Evolutionary conservation across 1,140 invertebrate genomes (phyloP), one percentile per base, ranked within the genome.

Genomic region (Araneus ventricosus): DNA sequence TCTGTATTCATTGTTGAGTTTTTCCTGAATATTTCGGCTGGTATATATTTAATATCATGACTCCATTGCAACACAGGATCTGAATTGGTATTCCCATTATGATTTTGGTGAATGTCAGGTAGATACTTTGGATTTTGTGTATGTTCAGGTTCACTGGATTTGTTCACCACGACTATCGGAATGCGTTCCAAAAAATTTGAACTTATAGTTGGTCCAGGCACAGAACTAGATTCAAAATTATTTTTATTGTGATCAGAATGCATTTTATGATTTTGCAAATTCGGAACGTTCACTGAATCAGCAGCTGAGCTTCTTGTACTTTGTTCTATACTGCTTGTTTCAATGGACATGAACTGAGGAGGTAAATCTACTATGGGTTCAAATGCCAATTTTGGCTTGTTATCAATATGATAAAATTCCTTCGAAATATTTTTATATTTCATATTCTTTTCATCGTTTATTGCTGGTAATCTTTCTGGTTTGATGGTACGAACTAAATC

Each of bases 11-110:
- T 39, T 7, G 85, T 59, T 0, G 70, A 30, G 27, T 91, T 91
- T n/a, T 39, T 82, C 30, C 89, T 91, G 37, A 91, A 91, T 17
- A 84, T 63, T 22, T 91, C 89, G 6, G 79, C 70, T 37, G 70
- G 52, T 22, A 84, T 84, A 39, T 91, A 91, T 45, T 61, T 79
- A 5, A 91, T 22, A 27, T 91, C 41, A 67, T 84, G 52, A 27
- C 61, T 52, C 57, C 52, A 84, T 30, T 41, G 17, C 20, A 30
- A 41, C 0, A 41, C 7, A 7, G 63, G 34, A 41, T 75, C 63
- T 3, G 34, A 17, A 22, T 70, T n/a, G 14, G 17, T 20, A n/a
- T 22, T 87, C 8, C 39, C 57, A 2, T 22, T 30, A 61, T 24
- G 27, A 37, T 37, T 37, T 17, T 59, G 52, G 1, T 37, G 30